Evolutionary conservation across 2,113 vertebrate species (phyloP).

Genomic region (Fukomys damarensis): DNA sequence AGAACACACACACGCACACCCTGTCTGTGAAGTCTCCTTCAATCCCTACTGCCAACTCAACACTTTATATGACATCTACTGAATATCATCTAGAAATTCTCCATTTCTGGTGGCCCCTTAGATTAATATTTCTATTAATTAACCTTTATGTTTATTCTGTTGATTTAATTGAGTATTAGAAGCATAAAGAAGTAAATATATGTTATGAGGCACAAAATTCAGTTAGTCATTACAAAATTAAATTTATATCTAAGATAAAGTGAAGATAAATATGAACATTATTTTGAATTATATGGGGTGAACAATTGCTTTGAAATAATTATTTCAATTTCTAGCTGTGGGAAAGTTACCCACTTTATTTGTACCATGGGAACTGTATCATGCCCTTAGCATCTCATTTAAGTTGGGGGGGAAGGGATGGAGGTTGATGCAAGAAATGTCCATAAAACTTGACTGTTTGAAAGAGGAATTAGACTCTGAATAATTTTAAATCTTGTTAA

Average conservation of each 20-base stretch:
- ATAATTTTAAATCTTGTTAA: not conserved
- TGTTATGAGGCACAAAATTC: not conserved
- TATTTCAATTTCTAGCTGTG: not conserved
- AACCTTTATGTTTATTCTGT: slow-evolving; percentile 21
- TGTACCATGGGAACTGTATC: not conserved
- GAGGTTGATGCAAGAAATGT: not conserved
- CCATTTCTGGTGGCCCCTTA: not conserved
- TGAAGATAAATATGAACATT: not conserved
- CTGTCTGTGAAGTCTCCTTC: not conserved
- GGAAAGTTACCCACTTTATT: not conserved
- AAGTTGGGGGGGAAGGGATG: not conserved
- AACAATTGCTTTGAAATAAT: slow-evolving; percentile 27
- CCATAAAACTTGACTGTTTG: not conserved
- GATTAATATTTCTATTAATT: not conserved
- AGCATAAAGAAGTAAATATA: not conserved
- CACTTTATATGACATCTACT: not conserved
- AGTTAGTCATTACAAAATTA: not conserved
- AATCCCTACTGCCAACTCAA: not conserved
- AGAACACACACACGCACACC: not conserved
- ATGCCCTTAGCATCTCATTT: not conserved
- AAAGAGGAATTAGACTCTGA: not conserved
- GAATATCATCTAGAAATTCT: not conserved
- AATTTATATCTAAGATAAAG: not conserved
- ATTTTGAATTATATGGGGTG: not conserved
- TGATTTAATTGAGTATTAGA: slow-evolving; percentile 12